Evolutionary conservation across 2,113 vertebrate species (phyloP).

Genomic region (Loxodonta africana): DNA sequence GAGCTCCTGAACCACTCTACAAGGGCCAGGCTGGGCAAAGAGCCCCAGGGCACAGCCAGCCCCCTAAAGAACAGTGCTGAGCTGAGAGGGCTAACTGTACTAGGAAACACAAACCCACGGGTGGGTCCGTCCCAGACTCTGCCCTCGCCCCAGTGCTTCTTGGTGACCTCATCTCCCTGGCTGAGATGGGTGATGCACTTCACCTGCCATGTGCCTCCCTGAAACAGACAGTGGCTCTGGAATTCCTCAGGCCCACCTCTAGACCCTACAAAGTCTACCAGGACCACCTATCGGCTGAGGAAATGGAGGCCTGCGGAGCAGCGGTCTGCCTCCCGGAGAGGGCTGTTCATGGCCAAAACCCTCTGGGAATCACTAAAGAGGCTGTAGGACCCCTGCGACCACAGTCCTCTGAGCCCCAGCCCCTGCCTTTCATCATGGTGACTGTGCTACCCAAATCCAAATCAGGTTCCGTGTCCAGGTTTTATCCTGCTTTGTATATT

Average conservation of each 20-base stretch:
- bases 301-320: fast-evolving
- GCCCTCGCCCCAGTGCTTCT: neutral
- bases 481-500: neutral
- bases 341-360: neutral
- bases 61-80: neutral
- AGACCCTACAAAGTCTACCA: neutral
- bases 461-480: neutral
- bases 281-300: neutral
- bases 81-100: neutral
- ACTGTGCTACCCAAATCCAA: neutral
- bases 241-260: neutral
- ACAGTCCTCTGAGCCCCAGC: neutral
- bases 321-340: neutral
- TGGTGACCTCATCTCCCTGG: neutral
- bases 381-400: neutral
- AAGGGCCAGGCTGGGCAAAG: neutral
- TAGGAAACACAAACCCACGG: neutral
- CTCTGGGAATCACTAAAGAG: fast-evolving
- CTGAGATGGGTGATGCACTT: neutral
- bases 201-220: neutral
- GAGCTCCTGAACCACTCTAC: neutral
- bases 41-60: neutral
- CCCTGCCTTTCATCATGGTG: neutral
- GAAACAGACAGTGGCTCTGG: neutral
- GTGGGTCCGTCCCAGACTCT: neutral